A percentile compares a stretch with the other conserved stretches of the same genome.
phyloP scores from a whole-genome alignment of 2,888 invertebrate species.

The Aleiodes leptofemur region DNA sequence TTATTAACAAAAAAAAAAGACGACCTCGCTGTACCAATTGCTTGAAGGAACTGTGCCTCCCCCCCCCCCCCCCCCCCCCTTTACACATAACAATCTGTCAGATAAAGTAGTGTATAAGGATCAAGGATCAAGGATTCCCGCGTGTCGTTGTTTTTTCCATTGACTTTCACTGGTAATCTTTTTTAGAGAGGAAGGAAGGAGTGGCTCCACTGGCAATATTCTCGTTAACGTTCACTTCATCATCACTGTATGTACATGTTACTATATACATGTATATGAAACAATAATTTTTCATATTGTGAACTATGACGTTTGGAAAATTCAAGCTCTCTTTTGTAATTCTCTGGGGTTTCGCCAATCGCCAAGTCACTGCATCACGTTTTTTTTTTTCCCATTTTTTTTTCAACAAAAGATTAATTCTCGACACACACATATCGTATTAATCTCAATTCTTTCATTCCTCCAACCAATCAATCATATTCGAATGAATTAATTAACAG shows the following conservation, averaged over 20 bases:
- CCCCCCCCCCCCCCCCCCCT: slow-evolving; percentile 12
- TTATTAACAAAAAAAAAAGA: slow-evolving; percentile 12
- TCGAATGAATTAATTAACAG: no score
- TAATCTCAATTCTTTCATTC: no score
- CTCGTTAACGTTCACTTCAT: slow-evolving; percentile 36
- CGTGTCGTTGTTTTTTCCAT: slow-evolving; percentile 58
- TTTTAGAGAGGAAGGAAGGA: slow-evolving; percentile 34
- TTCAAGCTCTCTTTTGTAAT: slow-evolving; percentile 18
- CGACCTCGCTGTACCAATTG: slow-evolving; percentile 31
- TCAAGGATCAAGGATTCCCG: slow-evolving; percentile 62
- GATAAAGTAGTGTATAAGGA: slow-evolving; percentile 57
- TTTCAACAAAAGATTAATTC: no score
- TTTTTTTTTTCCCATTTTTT: background rate
- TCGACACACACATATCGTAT: no score
- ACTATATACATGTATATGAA: background rate
- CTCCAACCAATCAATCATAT: no score
- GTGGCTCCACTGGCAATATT: slow-evolving; percentile 33
- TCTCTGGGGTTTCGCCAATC: background rate
- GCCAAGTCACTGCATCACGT: slow-evolving; percentile 12
- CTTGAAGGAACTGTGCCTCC: slow-evolving; percentile 38
- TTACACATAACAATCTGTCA: slow-evolving; percentile 9
- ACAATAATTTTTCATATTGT: slow-evolving; percentile 33
- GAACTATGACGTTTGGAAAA: slow-evolving; percentile 22
- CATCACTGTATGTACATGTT: slow-evolving; percentile 10
- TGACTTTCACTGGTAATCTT: slow-evolving; percentile 60